Base-by-base conservation (phyloP, 2,888 invertebrate genomes). In the Morpho deidamia region DNA sequence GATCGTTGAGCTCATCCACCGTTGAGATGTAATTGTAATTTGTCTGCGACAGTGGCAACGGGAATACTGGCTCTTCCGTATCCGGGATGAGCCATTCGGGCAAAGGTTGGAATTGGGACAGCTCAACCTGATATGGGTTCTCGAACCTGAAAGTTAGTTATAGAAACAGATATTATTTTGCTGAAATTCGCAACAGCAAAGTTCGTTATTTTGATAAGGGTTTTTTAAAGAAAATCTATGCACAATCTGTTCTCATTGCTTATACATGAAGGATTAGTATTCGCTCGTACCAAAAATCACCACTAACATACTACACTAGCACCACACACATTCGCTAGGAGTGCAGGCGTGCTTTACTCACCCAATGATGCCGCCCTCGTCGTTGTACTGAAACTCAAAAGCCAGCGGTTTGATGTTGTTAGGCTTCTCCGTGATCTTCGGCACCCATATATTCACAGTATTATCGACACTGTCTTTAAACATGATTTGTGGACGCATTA, bases 91-190 rank as follows among this genome's bases (percentile, higher is more conserved):
- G 67, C 38, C 95, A 74, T 57, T 92, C 91, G 0, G 79, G 66
- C 0, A 89, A 81, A 0, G 94, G 93, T 35, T 90, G 81, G 72
- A 96, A 97, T 62, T 92, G 86, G 41, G 95, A 92, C 51, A 99
- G 76, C 76, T 99, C 98, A 69, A 92, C 91, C 71, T 95, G 93
- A 77, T 98, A 99, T 0, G 99, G 98, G 86, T 99, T 97, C 59
- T 94, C 92, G 78, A 92, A 96, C 50, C 94, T 95, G 70, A 54
- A 88, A 72, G 5, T 23, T 14, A 14, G 1, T 14, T 23, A n/a
- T n/a, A n/a, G n/a, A n/a, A n/a, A n/a, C n/a, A n/a, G n/a, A n/a
- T n/a, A n/a, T n/a, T n/a, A n/a, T n/a, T n/a, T n/a, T n/a, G n/a
- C n/a, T n/a, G n/a, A n/a, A n/a, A n/a, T n/a, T n/a, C n/a, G n/a